Percentiles rank a stretch among this genome's conserved stretches.
These are phyloP conservation scores for Turdus rufiventris DNA, from an alignment of 2,113 vertebrate genomes.

Conservation along the genomic window DNA sequence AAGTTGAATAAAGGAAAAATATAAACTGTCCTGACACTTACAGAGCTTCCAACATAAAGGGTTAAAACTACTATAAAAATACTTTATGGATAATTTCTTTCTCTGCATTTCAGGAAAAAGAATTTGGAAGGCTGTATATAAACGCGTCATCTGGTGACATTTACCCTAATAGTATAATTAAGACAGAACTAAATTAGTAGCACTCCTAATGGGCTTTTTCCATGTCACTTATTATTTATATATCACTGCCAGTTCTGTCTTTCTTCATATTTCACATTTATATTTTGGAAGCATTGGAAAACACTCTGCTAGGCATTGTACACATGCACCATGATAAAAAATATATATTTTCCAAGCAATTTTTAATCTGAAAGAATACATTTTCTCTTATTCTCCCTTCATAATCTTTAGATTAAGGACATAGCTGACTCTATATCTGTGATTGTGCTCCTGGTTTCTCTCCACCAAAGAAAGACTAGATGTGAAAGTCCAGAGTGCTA, in stretches of 20 bases:
- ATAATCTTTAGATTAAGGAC: neutral
- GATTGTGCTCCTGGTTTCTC: neutral
- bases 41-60: neutral
- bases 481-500: neutral
- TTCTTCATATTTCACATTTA: slow-evolving; percentile 3
- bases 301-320: neutral
- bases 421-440: neutral
- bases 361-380: neutral
- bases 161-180: slow-evolving; percentile 49
- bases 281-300: neutral
- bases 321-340: neutral
- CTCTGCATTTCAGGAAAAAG: neutral
- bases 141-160: slow-evolving; percentile 22
- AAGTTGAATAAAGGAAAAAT: neutral
- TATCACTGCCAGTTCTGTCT: neutral
- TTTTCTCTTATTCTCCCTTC: neutral
- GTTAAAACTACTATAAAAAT: neutral
- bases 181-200: slow-evolving; percentile 26
- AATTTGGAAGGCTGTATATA: neutral
- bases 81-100: neutral
- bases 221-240: slow-evolving; percentile 14
- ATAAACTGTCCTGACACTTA: neutral
- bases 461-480: neutral
- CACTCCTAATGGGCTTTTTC: slow-evolving; percentile 10
- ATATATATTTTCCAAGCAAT: neutral